Percentiles rank a stretch among this genome's conserved stretches.
Conservation (phyloP, 2,797 vertebrate genomes). For the Cuniculus paca region DNA sequence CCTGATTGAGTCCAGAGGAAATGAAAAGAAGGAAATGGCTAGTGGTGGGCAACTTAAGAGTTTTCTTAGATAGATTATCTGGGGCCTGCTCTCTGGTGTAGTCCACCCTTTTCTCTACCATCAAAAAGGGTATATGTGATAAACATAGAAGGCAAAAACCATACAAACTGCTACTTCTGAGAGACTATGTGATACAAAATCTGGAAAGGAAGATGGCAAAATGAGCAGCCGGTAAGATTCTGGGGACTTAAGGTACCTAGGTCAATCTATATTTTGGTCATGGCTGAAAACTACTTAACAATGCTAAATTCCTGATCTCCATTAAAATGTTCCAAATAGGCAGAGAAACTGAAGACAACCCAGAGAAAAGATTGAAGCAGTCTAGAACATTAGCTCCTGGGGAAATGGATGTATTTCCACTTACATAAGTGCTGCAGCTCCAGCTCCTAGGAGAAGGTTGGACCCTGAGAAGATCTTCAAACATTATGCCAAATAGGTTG, state of each 20-base stretch:
- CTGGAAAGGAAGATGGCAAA: background rate
- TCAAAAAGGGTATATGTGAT: background rate
- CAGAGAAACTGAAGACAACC: background rate
- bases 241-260: background rate
- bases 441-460: background rate
- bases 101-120: background rate
- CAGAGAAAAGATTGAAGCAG: background rate
- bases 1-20: constrained; percentile 35
- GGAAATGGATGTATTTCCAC: background rate
- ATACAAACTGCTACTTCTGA: background rate
- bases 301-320: background rate
- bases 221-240: background rate
- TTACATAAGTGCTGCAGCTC: background rate
- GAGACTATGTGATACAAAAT: background rate
- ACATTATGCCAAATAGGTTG: background rate
- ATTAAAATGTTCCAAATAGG: background rate
- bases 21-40: background rate
- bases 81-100: background rate
- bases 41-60: background rate
- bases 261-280: background rate
- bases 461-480: background rate
- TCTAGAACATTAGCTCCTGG: background rate
- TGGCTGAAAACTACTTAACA: background rate
- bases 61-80: constrained; percentile 14
- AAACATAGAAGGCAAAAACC: background rate